Conservation (phyloP, 1,140 invertebrate species). For the Druon quercuslanigerum region DNA sequence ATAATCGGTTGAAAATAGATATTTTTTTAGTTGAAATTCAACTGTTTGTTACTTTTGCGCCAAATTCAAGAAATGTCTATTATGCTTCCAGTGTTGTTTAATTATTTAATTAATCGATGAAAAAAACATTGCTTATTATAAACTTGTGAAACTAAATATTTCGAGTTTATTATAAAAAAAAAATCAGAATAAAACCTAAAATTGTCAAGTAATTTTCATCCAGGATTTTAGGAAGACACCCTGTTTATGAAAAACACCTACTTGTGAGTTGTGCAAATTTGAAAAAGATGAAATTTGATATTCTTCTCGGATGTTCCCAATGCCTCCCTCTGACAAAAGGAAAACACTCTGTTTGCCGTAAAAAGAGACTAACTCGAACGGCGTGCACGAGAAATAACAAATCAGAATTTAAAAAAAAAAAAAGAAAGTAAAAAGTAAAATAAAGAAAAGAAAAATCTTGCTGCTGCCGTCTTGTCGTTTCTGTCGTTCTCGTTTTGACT, state of each 20-base stretch:
- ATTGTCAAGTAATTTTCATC: no score
- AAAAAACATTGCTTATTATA: no score
- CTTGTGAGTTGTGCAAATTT: neutral
- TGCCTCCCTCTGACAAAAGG: neutral
- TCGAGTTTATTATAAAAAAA: no score
- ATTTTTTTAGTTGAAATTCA: no score
- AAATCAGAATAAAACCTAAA: no score
- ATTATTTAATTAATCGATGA: no score
- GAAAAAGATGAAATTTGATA: neutral
- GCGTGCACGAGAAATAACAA: slow-evolving; percentile 20
- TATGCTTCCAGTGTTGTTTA: no score
- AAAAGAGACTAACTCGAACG: slow-evolving; percentile 13
- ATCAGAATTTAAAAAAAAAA: slow-evolving; percentile 30
- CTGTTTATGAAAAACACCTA: neutral
- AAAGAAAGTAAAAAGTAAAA: slow-evolving; percentile 32
- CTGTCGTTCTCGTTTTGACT: slow-evolving; percentile 63
- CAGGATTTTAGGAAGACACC: no score
- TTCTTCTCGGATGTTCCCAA: slow-evolving; percentile 13
- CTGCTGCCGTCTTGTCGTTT: slow-evolving; percentile 38
- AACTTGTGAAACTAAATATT: no score
- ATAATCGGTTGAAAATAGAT: no score
- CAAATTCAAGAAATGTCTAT: no score
- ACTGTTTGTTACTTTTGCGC: no score
- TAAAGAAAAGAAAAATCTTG: slow-evolving; percentile 44
- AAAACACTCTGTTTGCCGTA: neutral